phyloP scores from a whole-genome alignment of 2,888 invertebrate genomes.

The Ptilodon capucinus region DNA sequence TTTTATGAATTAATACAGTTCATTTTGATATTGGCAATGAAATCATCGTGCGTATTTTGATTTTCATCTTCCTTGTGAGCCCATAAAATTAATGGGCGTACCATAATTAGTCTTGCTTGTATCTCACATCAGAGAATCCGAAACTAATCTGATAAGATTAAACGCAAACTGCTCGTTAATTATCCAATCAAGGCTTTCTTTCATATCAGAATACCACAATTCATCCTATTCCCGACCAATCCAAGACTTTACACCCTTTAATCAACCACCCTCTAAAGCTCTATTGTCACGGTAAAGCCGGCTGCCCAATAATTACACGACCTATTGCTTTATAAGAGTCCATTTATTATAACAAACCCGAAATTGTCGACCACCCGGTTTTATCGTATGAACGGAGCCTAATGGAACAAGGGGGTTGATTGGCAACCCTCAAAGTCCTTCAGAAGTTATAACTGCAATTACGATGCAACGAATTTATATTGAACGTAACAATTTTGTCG shows the following conservation, averaged over 20 bases:
- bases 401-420: constrained; percentile 37
- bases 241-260: constrained; percentile 22
- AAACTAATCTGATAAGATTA: neutral
- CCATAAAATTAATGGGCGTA: too few species aligned
- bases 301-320: too few species aligned
- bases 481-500: constrained; percentile 32
- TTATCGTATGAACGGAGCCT: too few species aligned
- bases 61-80: too few species aligned
- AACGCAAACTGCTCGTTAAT: constrained; percentile 1
- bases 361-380: too few species aligned
- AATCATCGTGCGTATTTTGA: too few species aligned
- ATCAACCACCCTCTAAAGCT: constrained; percentile 35
- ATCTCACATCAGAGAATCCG: neutral
- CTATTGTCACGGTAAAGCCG: too few species aligned
- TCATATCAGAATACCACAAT: constrained; percentile 10
- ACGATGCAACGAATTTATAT: constrained; percentile 25
- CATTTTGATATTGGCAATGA: too few species aligned
- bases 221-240: constrained; percentile 10
- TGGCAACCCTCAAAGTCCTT: constrained; percentile 33
- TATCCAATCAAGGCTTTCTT: constrained; percentile 16
- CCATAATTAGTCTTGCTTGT: too few species aligned
- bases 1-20: too few species aligned
- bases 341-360: too few species aligned
- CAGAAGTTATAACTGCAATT: constrained; percentile 41
- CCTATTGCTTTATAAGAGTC: too few species aligned